phyloP scores from a whole-genome alignment of 2,113 vertebrate species.

The Otus sunia region DNA sequence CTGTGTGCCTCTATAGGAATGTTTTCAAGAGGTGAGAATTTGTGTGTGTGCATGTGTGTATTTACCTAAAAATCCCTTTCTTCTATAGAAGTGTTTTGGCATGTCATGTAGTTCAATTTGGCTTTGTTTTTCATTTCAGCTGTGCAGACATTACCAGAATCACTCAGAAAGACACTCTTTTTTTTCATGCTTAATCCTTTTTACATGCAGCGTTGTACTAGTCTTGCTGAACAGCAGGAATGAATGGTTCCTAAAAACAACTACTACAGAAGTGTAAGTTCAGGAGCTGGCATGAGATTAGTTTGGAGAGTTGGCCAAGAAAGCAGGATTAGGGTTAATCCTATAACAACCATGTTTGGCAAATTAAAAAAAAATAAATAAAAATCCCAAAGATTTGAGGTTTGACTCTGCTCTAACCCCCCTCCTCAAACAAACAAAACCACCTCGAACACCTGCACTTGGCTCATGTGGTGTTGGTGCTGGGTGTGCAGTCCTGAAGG shows the following conservation, averaged over 20 bases:
- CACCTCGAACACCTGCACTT: rapidly evolving
- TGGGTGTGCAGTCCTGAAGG: not conserved
- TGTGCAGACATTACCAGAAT: not conserved
- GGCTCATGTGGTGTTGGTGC: rapidly evolving
- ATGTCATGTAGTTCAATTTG: not conserved
- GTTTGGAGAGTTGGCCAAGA: not conserved
- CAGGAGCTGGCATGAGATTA: not conserved
- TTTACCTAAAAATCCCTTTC: not conserved
- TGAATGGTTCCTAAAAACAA: not conserved
- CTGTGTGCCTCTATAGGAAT: not conserved
- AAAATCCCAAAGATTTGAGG: not conserved
- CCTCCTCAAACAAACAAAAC: not conserved
- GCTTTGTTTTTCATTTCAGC: not conserved
- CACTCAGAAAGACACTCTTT: not conserved
- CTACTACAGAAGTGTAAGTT: not conserved
- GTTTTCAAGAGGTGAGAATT: not conserved
- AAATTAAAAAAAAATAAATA: not conserved
- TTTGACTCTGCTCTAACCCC: not conserved
- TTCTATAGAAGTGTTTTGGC: not conserved
- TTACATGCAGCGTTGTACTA: not conserved
- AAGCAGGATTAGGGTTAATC: not conserved
- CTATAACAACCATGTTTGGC: not conserved
- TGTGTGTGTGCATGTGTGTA: not conserved
- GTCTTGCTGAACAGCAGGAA: not conserved
- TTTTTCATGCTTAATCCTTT: not conserved